Conservation (phyloP, 2,113 vertebrate species). For the Thymallus thymallus region DNA sequence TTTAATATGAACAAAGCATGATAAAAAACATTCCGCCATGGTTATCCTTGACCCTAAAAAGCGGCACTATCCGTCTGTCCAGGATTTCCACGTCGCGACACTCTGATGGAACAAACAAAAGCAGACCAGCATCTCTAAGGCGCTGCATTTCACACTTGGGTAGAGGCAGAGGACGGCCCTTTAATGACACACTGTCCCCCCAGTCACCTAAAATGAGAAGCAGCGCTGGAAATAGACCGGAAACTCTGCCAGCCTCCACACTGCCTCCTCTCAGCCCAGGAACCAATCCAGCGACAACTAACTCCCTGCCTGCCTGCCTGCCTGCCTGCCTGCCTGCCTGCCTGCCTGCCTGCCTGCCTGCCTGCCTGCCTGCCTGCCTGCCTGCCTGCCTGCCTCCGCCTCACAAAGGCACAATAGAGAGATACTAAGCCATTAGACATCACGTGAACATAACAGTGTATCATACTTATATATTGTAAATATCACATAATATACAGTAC, state of each 20-base stretch:
- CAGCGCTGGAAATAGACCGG: constrained; percentile 66
- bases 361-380: background rate
- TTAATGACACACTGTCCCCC: constrained; percentile 66
- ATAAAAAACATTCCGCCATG: background rate
- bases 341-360: background rate
- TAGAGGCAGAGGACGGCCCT: constrained; percentile 60
- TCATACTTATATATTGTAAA: too few relatives aligned
- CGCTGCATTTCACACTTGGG: constrained; percentile 64
- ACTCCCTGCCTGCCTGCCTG: too few relatives aligned
- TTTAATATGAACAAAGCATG: too few relatives aligned
- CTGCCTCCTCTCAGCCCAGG: background rate
- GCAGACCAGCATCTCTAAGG: constrained; percentile 59
- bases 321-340: too few relatives aligned
- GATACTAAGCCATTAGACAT: too few relatives aligned
- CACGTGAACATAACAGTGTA: too few relatives aligned
- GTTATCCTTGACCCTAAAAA: constrained; percentile 33
- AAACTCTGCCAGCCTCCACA: constrained; percentile 46
- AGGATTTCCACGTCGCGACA: constrained; percentile 33
- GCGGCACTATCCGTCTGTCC: background rate
- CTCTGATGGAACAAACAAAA: constrained; percentile 52
- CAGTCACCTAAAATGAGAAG: constrained; percentile 68
- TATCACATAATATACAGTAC: too few relatives aligned
- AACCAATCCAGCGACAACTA: too few relatives aligned
- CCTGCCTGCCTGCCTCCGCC: constrained; percentile 41
- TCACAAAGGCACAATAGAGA: background rate